phyloP scores from a whole-genome alignment of 2,113 vertebrate species.

The Laticauda laticaudata region DNA sequence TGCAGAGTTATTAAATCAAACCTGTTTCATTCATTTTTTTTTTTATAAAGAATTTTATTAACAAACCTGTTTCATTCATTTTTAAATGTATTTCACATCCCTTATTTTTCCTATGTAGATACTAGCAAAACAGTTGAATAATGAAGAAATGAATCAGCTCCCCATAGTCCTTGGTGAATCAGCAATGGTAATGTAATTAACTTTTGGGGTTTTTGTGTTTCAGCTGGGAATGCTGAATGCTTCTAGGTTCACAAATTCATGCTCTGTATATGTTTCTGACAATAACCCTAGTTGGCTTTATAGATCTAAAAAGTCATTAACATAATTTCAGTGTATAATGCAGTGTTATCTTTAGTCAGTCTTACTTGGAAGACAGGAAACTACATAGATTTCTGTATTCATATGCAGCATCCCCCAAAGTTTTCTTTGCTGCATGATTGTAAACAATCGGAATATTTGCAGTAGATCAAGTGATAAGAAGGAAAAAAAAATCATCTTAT shows the following conservation, averaged over 20 bases:
- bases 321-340: not conserved
- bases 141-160: constrained; percentile 66
- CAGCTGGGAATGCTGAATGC: not conserved
- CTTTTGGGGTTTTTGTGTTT: not conserved
- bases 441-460: not conserved
- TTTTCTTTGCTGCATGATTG: not conserved
- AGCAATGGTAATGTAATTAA: constrained; percentile 64
- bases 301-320: not conserved
- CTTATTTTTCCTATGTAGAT: constrained; percentile 61
- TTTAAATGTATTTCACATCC: not conserved
- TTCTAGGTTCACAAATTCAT: not conserved
- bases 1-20: not conserved
- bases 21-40: no score
- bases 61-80: not conserved
- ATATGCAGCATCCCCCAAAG: not conserved
- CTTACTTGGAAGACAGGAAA: not conserved
- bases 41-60: no score
- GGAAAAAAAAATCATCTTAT: not conserved
- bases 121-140: constrained; percentile 63
- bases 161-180: constrained; percentile 70
- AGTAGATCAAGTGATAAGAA: not conserved
- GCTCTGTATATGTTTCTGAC: not conserved
- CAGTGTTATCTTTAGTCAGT: not conserved
- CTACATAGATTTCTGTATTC: not conserved
- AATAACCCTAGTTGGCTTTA: not conserved